A percentile compares a stretch with the other conserved stretches of the same genome.
Evolutionary conservation across 2,888 invertebrate species (phyloP).

Genomic region (Eledona agricola): DNA sequence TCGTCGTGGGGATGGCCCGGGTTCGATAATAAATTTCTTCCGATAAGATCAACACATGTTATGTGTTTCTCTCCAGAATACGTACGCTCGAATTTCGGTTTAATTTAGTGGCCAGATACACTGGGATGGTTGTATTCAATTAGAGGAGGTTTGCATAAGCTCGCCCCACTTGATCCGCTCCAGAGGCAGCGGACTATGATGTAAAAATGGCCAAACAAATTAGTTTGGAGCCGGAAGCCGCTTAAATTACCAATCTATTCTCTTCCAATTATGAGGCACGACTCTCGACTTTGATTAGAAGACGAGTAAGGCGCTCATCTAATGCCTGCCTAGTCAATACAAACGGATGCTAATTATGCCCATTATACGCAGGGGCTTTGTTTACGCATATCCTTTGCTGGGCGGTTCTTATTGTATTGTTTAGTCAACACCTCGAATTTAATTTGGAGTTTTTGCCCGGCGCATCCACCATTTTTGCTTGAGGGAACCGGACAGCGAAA

Average conservation of each 20-base stretch:
- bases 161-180: not conserved
- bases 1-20: not conserved
- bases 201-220: not conserved
- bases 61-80: conserved; percentile 3
- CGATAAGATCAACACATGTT: conserved; percentile 27
- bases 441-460: not conserved
- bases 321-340: conserved; percentile 26
- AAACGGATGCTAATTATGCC: conserved; percentile 35
- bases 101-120: not conserved
- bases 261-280: conserved; percentile 40
- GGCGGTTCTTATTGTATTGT: too few species aligned
- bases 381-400: conserved; percentile 50
- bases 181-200: not conserved
- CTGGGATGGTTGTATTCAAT: not conserved
- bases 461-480: conserved; percentile 5
- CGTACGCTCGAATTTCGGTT: not conserved
- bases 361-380: conserved; percentile 42
- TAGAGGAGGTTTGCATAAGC: conserved; percentile 1
- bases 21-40: conserved; percentile 20
- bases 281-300: conserved; percentile 27
- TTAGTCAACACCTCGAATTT: too few species aligned
- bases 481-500: too few species aligned
- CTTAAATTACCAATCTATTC: conserved; percentile 40
- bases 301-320: conserved; percentile 14
- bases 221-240: too few species aligned